phyloP scores from a whole-genome alignment of 2,797 vertebrate genomes.

The Synaphobranchus kaupii region DNA sequence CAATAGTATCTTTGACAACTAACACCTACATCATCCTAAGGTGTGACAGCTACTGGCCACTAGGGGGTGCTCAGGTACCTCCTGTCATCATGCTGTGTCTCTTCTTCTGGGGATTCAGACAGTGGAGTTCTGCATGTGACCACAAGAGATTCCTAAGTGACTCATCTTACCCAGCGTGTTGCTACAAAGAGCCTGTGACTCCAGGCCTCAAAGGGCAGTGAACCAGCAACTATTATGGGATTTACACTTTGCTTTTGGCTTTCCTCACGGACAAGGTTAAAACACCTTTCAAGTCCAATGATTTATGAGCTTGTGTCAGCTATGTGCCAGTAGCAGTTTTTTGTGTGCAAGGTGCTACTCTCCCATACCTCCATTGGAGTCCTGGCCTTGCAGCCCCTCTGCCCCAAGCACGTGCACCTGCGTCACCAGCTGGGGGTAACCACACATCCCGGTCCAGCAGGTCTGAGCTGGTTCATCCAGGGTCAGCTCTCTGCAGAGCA shows the following conservation, averaged over 20 bases:
- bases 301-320: background rate
- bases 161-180: constrained; percentile 11
- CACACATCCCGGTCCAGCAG: constrained; percentile 90
- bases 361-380: constrained; percentile 75
- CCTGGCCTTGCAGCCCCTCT: constrained; percentile 79
- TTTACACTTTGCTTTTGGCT: background rate
- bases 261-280: background rate
- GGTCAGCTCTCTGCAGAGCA: constrained; percentile 77
- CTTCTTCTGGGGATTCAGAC: constrained; percentile 55
- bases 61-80: constrained; percentile 60
- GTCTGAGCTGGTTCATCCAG: constrained; percentile 76
- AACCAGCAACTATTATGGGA: background rate
- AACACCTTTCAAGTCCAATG: constrained; percentile 3
- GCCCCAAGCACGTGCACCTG: constrained; percentile 86
- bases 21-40: constrained; percentile 19
- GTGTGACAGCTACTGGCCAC: constrained; percentile 44
- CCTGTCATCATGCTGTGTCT: constrained; percentile 53
- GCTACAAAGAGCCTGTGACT: background rate
- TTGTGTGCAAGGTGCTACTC: background rate
- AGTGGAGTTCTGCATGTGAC: constrained; percentile 55
- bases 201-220: background rate
- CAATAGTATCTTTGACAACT: constrained; percentile 16
- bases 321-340: background rate
- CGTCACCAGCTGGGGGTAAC: constrained; percentile 87
- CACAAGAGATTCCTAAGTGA: constrained; percentile 36